phyloP scores from a whole-genome alignment of 64 coral and sea anemone genomes.

The Dendronephthya gigantea region DNA sequence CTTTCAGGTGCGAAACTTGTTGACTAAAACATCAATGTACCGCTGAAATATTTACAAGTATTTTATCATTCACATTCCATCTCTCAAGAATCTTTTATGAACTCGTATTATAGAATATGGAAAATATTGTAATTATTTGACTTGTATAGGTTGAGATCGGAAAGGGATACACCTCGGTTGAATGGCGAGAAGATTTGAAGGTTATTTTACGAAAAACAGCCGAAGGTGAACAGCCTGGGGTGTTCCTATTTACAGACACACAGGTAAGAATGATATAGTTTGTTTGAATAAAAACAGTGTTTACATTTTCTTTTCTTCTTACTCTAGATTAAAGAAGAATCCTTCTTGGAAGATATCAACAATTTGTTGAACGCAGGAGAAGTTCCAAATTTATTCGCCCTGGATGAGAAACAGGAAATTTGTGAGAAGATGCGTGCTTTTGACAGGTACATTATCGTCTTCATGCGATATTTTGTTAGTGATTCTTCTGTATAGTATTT shows the following conservation, averaged over 20 bases:
- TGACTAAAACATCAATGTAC: no score
- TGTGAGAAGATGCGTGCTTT: constrained; percentile 92
- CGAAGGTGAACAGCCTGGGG: constrained; percentile 89
- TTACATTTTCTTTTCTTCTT: not conserved
- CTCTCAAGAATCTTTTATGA: no score
- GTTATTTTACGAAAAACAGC: constrained; percentile 86
- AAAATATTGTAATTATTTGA: no score
- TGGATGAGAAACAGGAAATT: constrained; percentile 98
- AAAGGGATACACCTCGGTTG: constrained; percentile 86
- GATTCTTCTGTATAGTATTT: no score
- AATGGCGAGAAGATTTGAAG: constrained; percentile 97
- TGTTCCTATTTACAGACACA: constrained; percentile 95
- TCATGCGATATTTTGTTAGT: no score
- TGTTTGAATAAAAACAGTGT: not conserved
- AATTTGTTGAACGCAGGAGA: constrained; percentile 95
- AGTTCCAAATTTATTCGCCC: constrained; percentile 80
- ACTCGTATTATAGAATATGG: no score
- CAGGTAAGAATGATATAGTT: no score
- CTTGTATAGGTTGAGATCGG: constrained; percentile 90
- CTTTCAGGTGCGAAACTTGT: constrained; percentile 66
- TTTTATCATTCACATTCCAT: no score
- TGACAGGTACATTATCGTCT: constrained; percentile 48
- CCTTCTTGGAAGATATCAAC: constrained; percentile 91
- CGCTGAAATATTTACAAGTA: no score
- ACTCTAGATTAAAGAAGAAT: constrained; percentile 88